Evolutionary conservation across 2,888 invertebrate genomes (phyloP).

Genomic region (Agrotis puta): DNA sequence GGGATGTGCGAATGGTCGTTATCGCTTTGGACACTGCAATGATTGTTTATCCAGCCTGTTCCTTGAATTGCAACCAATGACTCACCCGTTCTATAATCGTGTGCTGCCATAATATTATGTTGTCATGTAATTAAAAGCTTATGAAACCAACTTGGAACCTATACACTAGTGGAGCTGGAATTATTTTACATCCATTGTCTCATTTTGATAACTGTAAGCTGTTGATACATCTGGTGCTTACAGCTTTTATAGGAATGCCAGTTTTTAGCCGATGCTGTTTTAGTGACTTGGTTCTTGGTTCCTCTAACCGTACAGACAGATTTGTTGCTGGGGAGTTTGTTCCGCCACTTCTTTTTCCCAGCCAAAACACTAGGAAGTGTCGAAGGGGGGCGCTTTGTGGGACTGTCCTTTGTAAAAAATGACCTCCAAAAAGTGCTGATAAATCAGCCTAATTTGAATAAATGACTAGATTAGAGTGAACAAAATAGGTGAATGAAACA

Average conservation of each 20-base stretch:
- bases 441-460: no score
- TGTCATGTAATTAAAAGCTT: conserved; percentile 58
- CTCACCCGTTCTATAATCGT: conserved; percentile 85
- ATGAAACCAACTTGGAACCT: conserved; percentile 9
- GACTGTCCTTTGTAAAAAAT: no score
- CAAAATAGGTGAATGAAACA: no score
- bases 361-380: no score
- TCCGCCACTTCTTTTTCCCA: no score
- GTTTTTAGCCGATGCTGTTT: not conserved
- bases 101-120: conserved; percentile 67
- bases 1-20: conserved; percentile 90
- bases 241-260: not conserved
- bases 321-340: no score
- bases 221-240: not conserved
- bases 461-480: no score
- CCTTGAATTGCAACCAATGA: conserved; percentile 90
- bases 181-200: not conserved
- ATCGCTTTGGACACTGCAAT: conserved; percentile 89
- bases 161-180: not conserved
- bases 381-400: no score
- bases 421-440: no score
- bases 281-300: no score
- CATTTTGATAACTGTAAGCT: not conserved
- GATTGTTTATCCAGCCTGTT: conserved; percentile 90
- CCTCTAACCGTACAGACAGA: no score